A percentile compares a stretch with the other conserved stretches of the same genome.
phyloP scores from a whole-genome alignment of 2,113 vertebrate genomes.

The Actinemys pallida region DNA sequence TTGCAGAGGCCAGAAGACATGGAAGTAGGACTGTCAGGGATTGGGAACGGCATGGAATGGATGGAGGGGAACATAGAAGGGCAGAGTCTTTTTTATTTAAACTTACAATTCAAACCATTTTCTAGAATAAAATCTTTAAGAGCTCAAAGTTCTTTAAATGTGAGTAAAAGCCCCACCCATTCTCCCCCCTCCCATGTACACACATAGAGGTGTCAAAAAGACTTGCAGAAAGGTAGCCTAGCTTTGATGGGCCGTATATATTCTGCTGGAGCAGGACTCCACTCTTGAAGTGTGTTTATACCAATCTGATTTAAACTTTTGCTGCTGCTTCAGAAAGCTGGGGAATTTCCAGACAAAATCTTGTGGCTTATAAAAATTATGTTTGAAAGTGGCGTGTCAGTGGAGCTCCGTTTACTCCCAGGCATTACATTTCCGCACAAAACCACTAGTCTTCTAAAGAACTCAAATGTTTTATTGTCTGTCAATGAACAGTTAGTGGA shows the following conservation, averaged over 20 bases:
- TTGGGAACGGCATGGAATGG: not conserved
- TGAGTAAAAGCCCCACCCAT: not conserved
- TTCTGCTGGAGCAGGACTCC: not conserved
- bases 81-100: fast-evolving
- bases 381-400: not conserved
- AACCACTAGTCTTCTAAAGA: not conserved
- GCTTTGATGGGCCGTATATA: not conserved
- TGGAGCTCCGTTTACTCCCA: not conserved
- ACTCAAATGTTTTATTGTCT: fast-evolving
- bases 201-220: not conserved
- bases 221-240: not conserved
- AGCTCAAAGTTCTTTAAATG: not conserved
- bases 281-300: not conserved
- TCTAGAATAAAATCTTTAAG: not conserved
- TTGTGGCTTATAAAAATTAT: not conserved
- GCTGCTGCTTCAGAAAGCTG: not conserved
- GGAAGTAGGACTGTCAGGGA: not conserved
- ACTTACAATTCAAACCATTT: not conserved
- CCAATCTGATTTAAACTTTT: not conserved
- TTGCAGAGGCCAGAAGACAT: not conserved
- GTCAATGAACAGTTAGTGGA: too few relatives aligned
- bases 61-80: not conserved
- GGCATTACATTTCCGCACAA: not conserved
- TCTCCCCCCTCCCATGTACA: not conserved
- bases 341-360: not conserved